These are phyloP conservation scores for Epizoanthus ramosus DNA, from an alignment of 92 coral and sea anemone genomes.

Conservation along the genomic window DNA sequence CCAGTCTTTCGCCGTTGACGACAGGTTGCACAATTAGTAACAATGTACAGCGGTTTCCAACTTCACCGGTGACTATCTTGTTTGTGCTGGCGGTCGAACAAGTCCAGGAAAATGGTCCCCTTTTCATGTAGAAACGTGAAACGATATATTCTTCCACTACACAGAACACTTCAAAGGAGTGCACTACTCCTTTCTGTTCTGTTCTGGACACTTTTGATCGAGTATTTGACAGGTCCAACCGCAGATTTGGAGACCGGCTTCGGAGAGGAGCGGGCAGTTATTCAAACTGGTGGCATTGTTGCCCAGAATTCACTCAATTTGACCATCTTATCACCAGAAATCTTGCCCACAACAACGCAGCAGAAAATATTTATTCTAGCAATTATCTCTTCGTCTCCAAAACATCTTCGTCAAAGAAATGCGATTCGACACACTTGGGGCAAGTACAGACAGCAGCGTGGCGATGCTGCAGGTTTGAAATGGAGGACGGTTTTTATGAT, in stretches of 20 bases:
- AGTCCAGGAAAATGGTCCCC: neutral
- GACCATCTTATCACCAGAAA: constrained; percentile 38
- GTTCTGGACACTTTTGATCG: constrained; percentile 15
- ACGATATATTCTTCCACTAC: constrained; percentile 16
- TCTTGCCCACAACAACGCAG: constrained; percentile 34
- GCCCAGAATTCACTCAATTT: constrained; percentile 9
- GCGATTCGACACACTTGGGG: constrained; percentile 79
- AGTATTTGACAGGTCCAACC: constrained; percentile 31
- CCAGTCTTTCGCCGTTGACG: too few relatives aligned
- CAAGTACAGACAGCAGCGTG: constrained; percentile 20
- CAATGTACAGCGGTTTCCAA: too few relatives aligned
- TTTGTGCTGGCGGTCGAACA: too few relatives aligned
- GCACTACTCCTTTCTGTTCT: neutral
- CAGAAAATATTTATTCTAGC: constrained; percentile 55
- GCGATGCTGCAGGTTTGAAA: neutral
- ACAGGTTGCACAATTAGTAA: too few relatives aligned
- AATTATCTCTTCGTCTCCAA: constrained; percentile 69
- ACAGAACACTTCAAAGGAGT: constrained; percentile 14
- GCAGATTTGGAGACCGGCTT: neutral
- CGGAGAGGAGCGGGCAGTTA: neutral
- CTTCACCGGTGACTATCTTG: too few relatives aligned
- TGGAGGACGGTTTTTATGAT: constrained; percentile 76
- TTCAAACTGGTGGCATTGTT: constrained; percentile 10
- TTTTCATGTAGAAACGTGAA: neutral
- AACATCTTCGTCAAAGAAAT: constrained; percentile 51